Conservation (phyloP, 2,888 invertebrate species). For the Syrista parreyssii region DNA sequence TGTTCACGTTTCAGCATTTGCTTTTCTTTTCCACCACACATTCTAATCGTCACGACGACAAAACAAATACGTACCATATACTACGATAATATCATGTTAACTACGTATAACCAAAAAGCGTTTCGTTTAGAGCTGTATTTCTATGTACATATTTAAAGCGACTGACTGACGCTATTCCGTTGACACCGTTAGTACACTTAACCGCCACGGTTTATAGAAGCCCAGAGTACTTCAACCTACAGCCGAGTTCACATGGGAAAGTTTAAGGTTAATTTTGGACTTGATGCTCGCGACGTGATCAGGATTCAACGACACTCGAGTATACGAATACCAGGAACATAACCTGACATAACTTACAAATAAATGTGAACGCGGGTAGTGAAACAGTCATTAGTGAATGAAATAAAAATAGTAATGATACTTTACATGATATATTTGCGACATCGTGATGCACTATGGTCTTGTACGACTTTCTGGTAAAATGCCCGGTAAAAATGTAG, state of each 20-base stretch:
- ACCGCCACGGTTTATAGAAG: neutral
- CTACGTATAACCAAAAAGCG: neutral
- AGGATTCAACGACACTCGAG: neutral
- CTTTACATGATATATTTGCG: neutral
- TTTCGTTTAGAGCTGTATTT: neutral
- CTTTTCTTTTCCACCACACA: neutral
- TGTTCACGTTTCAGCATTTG: neutral
- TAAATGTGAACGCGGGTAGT: neutral
- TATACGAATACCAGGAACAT: neutral
- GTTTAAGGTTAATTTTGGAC: neutral
- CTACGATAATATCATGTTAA: too few relatives aligned
- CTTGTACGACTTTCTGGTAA: neutral
- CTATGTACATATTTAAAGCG: neutral
- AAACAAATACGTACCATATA: neutral
- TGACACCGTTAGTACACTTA: neutral
- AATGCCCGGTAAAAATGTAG: neutral
- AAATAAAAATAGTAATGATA: neutral
- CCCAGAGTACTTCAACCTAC: neutral
- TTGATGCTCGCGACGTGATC: neutral
- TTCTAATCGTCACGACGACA: neutral
- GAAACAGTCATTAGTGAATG: neutral
- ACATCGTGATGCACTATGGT: neutral
- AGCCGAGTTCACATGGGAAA: neutral
- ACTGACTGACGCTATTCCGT: neutral
- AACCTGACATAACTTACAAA: neutral